These are phyloP conservation scores for Cyphomyrmex costatus DNA, from an alignment of 1,140 invertebrate genomes.

Conservation along the genomic window DNA sequence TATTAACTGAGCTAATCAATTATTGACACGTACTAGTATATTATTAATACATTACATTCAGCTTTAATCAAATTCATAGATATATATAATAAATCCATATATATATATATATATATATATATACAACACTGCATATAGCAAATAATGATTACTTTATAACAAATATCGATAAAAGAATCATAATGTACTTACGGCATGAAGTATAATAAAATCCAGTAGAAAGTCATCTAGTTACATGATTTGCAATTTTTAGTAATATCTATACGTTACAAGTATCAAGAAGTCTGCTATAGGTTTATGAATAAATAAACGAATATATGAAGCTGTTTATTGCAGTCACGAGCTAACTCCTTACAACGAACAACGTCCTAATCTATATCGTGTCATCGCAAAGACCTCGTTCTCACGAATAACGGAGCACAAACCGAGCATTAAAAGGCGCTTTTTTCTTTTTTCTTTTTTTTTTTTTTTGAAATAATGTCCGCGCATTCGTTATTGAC, in stretches of 20 bases:
- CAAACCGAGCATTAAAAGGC: conserved; percentile 13
- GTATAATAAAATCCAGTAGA: neutral
- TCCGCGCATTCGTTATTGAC: conserved; percentile 20
- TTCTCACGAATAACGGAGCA: neutral
- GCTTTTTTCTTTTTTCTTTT: neutral
- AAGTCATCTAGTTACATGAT: neutral
- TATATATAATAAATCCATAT: neutral
- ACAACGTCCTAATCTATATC: neutral
- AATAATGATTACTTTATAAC: neutral
- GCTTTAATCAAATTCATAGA: neutral
- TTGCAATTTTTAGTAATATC: neutral
- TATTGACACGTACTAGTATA: neutral
- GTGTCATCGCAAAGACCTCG: neutral
- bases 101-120: too few relatives aligned
- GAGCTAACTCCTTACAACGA: neutral
- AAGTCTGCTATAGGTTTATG: neutral
- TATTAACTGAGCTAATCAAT: neutral
- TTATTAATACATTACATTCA: neutral
- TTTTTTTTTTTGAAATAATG: conserved; percentile 35
- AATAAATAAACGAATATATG: neutral
- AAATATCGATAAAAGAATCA: conserved; percentile 11
- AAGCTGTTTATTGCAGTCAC: neutral
- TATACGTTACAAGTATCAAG: neutral
- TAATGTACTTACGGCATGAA: neutral
- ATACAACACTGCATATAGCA: too few relatives aligned